Evolutionary conservation across 2,888 invertebrate species (phyloP).

Genomic region (Escarpia spicata): DNA sequence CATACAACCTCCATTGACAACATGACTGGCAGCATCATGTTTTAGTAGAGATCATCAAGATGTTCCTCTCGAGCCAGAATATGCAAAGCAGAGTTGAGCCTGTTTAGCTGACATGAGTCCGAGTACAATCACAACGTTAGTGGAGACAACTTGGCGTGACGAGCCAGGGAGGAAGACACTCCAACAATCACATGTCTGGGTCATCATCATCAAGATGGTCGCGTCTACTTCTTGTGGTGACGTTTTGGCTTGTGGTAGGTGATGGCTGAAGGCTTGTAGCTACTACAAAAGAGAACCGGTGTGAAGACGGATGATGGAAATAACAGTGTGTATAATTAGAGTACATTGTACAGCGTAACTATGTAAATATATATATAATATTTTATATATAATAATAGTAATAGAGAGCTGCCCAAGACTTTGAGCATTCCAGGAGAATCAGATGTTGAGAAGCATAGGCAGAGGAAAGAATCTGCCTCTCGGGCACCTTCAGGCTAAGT

Average conservation of each 20-base stretch:
- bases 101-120: not conserved
- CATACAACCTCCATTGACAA: not conserved
- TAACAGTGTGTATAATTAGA: too few species aligned
- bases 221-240: not conserved
- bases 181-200: not conserved
- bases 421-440: too few species aligned
- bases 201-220: not conserved
- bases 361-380: too few species aligned
- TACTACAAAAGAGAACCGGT: not conserved
- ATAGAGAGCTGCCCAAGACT: too few species aligned
- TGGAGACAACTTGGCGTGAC: not conserved
- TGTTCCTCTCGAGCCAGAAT: not conserved
- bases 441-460: too few species aligned
- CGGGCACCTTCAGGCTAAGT: too few species aligned
- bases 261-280: not conserved
- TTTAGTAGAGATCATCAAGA: not conserved
- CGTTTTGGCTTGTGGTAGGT: constrained; percentile 7
- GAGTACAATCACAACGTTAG: not conserved
- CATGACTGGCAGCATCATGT: not conserved
- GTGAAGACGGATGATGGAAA: not conserved
- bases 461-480: too few species aligned
- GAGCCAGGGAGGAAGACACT: not conserved
- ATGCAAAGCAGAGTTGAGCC: not conserved
- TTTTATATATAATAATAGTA: too few species aligned
- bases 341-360: too few species aligned